Conservation (phyloP, 2,113 vertebrate genomes). For the Bettongia penicillata region DNA sequence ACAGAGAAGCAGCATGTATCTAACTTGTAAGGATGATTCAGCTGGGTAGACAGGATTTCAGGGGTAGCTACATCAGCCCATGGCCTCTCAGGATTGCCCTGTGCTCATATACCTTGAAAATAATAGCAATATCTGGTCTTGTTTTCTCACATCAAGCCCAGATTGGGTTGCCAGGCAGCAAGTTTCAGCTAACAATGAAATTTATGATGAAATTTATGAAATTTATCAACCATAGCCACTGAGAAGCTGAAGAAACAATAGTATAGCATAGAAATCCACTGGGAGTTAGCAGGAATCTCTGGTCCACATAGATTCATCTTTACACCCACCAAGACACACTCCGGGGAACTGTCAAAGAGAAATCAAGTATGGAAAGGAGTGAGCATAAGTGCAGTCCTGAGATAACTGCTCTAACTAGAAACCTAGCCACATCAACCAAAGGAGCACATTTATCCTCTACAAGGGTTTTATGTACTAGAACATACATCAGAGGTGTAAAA, state of each 20-base stretch:
- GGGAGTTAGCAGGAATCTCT: not conserved
- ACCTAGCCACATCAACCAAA: constrained; percentile 55
- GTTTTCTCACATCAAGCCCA: constrained; percentile 72
- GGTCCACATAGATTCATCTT: constrained; percentile 54
- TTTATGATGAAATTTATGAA: constrained; percentile 77
- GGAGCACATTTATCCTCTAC: constrained; percentile 68
- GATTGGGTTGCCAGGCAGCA: constrained; percentile 73
- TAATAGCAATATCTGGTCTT: constrained; percentile 52
- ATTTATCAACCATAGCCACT: constrained; percentile 79
- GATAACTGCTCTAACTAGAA: constrained; percentile 72
- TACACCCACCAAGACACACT: constrained; percentile 3
- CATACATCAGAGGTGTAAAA: constrained; percentile 54
- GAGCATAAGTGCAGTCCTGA: constrained; percentile 44
- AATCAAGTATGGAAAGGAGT: not conserved
- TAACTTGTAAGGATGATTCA: not conserved
- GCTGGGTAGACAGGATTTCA: not conserved
- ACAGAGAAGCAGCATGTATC: not conserved
- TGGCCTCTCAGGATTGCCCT: constrained; percentile 58
- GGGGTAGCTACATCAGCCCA: constrained; percentile 14
- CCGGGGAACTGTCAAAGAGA: constrained; percentile 14
- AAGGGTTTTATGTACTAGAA: constrained; percentile 54
- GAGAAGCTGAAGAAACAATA: constrained; percentile 67
- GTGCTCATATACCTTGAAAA: constrained; percentile 59
- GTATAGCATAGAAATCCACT: not conserved
- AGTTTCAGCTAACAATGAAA: constrained; percentile 69